A percentile compares a stretch with the other conserved stretches of the same genome.
Conservation (phyloP, 2,113 vertebrate species). For the Ptilorrhoa leucosticta region DNA sequence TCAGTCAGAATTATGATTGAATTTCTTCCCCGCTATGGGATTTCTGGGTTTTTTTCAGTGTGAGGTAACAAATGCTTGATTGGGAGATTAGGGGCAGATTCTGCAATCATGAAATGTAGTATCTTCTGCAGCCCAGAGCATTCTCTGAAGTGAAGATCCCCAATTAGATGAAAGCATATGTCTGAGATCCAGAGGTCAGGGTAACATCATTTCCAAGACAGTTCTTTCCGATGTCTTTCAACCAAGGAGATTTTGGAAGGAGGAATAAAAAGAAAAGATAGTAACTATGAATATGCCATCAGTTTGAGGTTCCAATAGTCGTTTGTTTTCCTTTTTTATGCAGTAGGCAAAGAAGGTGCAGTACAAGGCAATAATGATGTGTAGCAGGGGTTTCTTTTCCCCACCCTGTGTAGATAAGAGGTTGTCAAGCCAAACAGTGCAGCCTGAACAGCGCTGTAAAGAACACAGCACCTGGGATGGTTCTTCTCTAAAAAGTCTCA, state of each 20-base stretch:
- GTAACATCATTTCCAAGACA: neutral
- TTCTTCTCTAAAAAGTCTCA: neutral
- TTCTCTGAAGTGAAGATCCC: neutral
- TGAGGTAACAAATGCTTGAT: neutral
- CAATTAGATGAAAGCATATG: neutral
- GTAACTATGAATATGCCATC: neutral
- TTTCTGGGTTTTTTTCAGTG: constrained; percentile 42
- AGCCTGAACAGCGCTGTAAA: neutral
- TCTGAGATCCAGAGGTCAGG: neutral
- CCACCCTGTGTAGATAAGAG: neutral
- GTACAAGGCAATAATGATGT: neutral
- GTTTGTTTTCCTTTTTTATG: neutral
- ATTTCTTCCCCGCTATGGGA: neutral
- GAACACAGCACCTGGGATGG: too few relatives aligned
- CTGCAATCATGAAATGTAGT: neutral
- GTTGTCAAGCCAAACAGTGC: neutral
- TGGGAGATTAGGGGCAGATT: constrained; percentile 31
- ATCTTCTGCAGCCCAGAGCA: neutral
- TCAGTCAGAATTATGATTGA: neutral
- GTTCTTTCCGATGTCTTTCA: neutral
- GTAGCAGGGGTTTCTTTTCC: neutral
- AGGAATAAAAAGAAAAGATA: neutral
- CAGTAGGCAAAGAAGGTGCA: neutral
- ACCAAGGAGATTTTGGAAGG: neutral
- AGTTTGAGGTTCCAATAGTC: neutral